phyloP scores from a whole-genome alignment of 2,888 invertebrate genomes.

The Scaptomyza caliginosa region DNA sequence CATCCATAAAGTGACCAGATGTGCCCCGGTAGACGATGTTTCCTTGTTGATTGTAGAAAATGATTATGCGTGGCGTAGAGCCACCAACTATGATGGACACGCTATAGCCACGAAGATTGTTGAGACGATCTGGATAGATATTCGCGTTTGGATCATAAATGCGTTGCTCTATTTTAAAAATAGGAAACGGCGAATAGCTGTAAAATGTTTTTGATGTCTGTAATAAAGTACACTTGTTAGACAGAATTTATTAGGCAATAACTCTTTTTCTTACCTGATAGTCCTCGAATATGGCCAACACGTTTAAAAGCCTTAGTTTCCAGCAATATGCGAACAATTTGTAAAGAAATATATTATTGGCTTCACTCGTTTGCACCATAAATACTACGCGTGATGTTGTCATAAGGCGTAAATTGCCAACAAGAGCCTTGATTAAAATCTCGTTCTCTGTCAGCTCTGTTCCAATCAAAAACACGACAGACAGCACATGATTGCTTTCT shows the following conservation, averaged over 20 bases:
- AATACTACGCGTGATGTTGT: conserved; percentile 70
- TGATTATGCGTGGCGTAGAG: conserved; percentile 69
- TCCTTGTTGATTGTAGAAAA: conserved; percentile 47
- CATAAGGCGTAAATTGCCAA: conserved; percentile 66
- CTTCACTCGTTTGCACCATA: conserved; percentile 43
- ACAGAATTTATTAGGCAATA: neutral
- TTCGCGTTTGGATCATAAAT: neutral
- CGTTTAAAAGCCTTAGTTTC: conserved; percentile 69
- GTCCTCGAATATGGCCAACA: conserved; percentile 61
- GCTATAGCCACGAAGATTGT: conserved; percentile 61
- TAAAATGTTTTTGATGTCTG: conserved; percentile 58
- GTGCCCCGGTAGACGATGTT: conserved; percentile 59
- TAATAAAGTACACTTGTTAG: neutral
- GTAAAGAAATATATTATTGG: conserved; percentile 29
- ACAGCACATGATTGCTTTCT: conserved; percentile 51
- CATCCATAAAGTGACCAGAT: conserved; percentile 67
- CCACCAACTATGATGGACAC: conserved; percentile 68
- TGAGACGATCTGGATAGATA: conserved; percentile 66
- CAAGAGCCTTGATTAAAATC: conserved; percentile 54
- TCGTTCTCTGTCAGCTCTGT: conserved; percentile 39
- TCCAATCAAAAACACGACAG: conserved; percentile 58
- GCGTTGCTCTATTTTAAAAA: conserved; percentile 58
- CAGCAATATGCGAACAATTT: conserved; percentile 68
- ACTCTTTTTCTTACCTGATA: conserved; percentile 49
- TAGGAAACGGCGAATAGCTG: conserved; percentile 72